phyloP scores from a whole-genome alignment of 1,140 invertebrate species.

The honey bee (Apis mellifera) region DNA sequence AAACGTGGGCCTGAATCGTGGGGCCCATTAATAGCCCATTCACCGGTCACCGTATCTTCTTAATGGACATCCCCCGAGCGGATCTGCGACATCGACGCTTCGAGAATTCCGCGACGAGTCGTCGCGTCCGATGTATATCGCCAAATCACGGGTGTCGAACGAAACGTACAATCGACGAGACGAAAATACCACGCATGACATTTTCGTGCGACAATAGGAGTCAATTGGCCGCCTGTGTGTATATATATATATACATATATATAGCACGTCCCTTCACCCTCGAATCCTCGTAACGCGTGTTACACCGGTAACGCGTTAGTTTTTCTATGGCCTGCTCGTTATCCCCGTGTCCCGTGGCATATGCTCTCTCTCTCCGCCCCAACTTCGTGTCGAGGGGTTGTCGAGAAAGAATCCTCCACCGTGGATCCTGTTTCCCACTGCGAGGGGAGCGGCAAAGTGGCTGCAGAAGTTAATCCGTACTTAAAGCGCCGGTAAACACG shows the following conservation, averaged over 20 bases:
- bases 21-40: constrained; percentile 9
- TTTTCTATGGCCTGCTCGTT: constrained; percentile 57
- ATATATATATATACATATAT: too few species aligned
- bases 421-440: constrained; percentile 43
- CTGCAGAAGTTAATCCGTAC: constrained; percentile 61
- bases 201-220: constrained; percentile 56
- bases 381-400: constrained; percentile 14
- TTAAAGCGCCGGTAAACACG: constrained; percentile 63
- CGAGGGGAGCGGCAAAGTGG: constrained; percentile 57
- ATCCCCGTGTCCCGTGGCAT: constrained; percentile 58
- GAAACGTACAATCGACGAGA: constrained; percentile 11
- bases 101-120: neutral
- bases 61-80: constrained; percentile 3
- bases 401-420: constrained; percentile 12
- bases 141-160: constrained; percentile 22
- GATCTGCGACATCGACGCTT: neutral
- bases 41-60: neutral
- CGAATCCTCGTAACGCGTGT: constrained; percentile 9
- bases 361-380: constrained; percentile 39
- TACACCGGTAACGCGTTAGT: constrained; percentile 18
- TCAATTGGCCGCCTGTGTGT: constrained; percentile 59
- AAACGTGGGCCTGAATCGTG: neutral
- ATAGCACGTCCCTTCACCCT: constrained; percentile 2
- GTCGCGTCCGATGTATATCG: neutral
- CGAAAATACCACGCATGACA: constrained; percentile 50